These are phyloP conservation scores for Cliona cf. orientalis DNA, from an alignment of 37 sponge, comb jelly and placozoan species.

Conservation along the genomic window DNA sequence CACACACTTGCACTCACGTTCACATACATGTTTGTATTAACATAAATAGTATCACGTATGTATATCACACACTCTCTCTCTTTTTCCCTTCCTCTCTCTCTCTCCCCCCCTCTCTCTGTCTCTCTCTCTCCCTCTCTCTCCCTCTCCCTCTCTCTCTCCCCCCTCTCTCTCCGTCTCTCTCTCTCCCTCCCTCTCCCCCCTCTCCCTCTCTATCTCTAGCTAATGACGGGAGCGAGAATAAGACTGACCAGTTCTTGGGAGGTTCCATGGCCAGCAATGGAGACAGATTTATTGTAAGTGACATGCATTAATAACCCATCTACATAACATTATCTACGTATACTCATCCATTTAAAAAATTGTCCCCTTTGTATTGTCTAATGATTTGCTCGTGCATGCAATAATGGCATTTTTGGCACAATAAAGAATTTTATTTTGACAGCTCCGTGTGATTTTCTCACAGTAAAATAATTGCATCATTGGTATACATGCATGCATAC, in stretches of 20 bases:
- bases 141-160: not conserved
- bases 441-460: no score
- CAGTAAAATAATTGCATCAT: no score
- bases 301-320: not conserved
- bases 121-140: not conserved
- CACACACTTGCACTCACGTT: not conserved
- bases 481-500: no score
- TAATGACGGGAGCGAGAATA: conserved; percentile 21
- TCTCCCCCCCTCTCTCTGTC: not conserved
- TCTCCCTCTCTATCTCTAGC: not conserved
- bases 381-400: no score
- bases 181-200: not conserved
- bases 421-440: no score
- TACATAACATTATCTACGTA: no score
- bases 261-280: conserved; percentile 39
- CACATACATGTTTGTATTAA: not conserved
- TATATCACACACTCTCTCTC: no score
- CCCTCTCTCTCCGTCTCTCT: not conserved
- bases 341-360: no score
- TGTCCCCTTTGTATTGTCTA: no score
- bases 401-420: no score
- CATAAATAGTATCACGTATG: no score
- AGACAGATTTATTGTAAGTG: conserved; percentile 52
- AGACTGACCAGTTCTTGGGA: conserved; percentile 58
- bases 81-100: not conserved